Conservation (phyloP, 2,888 invertebrate species). For the Atherix ibis region DNA sequence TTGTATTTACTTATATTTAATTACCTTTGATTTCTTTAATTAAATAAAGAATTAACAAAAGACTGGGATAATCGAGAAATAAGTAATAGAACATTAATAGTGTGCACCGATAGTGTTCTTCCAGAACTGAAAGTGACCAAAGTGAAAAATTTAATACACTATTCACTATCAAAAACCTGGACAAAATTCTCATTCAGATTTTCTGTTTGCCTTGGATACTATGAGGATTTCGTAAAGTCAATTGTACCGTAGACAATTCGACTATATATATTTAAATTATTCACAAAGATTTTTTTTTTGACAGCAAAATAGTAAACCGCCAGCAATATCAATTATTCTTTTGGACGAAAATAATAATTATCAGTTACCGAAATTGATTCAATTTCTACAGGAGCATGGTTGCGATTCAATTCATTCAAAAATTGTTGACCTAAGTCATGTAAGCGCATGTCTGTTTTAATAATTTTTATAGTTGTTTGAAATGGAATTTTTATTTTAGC, state of each 20-base stretch:
- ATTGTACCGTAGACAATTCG: conserved; percentile 15
- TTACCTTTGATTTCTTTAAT: conserved; percentile 1
- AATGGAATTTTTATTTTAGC: conserved; percentile 7
- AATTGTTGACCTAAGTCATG: conserved; percentile 23
- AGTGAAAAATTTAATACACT: conserved; percentile 53
- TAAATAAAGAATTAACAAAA: conserved; percentile 5
- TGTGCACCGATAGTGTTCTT: conserved; percentile 54
- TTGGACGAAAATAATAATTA: conserved; percentile 41
- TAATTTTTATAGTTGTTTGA: conserved; percentile 1
- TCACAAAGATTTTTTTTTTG: background rate
- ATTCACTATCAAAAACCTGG: conserved; percentile 47
- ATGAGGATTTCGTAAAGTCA: conserved; percentile 23
- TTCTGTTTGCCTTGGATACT: conserved; percentile 46
- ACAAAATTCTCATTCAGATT: conserved; percentile 55
- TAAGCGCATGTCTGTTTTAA: too few species aligned
- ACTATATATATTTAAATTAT: background rate
- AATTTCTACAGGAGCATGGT: conserved; percentile 35
- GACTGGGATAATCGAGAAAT: conserved; percentile 5
- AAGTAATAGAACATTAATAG: conserved; percentile 33
- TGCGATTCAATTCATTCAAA: conserved; percentile 20
- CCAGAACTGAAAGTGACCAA: conserved; percentile 45
- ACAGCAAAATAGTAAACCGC: conserved; percentile 14
- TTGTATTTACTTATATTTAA: background rate
- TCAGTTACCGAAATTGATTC: conserved; percentile 44
- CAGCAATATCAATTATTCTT: conserved; percentile 35